Percentiles rank a stretch among this genome's conserved stretches.
Evolutionary conservation across 2,797 vertebrate genomes (phyloP).

Genomic region (Xenopus petersii): DNA sequence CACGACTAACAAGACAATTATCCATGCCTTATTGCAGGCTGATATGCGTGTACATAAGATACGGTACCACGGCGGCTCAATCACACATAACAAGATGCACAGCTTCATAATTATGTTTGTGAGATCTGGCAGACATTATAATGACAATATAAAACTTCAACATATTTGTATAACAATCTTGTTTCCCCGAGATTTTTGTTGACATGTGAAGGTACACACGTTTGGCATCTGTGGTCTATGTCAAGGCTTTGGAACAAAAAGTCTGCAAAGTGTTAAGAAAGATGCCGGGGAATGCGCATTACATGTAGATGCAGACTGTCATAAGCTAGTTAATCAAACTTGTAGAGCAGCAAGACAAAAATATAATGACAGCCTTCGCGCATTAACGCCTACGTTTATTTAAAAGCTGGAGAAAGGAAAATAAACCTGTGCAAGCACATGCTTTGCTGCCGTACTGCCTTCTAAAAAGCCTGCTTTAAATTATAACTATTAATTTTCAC

Average conservation of each 20-base stretch:
- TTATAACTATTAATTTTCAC: slow-evolving; percentile 12
- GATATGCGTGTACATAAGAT: too few relatives aligned
- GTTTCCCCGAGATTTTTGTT: too few relatives aligned
- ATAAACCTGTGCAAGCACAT: slow-evolving; percentile 27
- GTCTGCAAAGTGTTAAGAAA: neutral
- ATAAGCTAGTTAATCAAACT: slow-evolving; percentile 39
- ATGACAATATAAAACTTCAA: too few relatives aligned
- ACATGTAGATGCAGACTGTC: neutral
- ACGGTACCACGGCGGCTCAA: too few relatives aligned
- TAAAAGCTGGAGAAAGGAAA: slow-evolving; percentile 27
- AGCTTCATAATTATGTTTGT: neutral
- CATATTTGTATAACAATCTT: too few relatives aligned
- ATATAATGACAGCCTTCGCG: slow-evolving; percentile 42
- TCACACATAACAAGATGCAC: too few relatives aligned
- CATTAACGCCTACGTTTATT: slow-evolving; percentile 37
- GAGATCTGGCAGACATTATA: too few relatives aligned
- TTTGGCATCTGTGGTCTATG: too few relatives aligned
- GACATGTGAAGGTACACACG: too few relatives aligned
- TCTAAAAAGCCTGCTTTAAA: slow-evolving; percentile 24
- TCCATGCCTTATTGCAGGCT: too few relatives aligned
- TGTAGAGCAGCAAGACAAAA: slow-evolving; percentile 36
- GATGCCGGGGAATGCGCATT: neutral
- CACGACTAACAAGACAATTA: slow-evolving; percentile 10
- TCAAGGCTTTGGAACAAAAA: neutral
- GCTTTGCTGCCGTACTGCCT: slow-evolving; percentile 10